Evolutionary conservation across 1,140 invertebrate genomes (phyloP), one percentile per base, ranked within the genome.

Genomic region (Zeugodacus cucurbitae): DNA sequence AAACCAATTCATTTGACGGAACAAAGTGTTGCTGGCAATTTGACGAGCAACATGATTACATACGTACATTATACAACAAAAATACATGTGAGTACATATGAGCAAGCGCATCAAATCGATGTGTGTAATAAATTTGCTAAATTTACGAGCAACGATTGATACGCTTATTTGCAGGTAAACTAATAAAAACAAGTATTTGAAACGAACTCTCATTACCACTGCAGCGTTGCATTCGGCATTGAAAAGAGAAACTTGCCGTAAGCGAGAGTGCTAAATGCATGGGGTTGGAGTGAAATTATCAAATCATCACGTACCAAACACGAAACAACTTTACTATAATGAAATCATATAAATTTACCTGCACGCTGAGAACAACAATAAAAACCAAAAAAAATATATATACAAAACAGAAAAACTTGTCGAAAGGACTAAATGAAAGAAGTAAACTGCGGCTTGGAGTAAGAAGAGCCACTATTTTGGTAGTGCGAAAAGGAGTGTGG

Each of bases 261-360:
- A 20, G 58, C 22, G 26, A 48, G 10, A 48, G 41, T n/a, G 74
- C 8, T 48, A 74, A 74, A 74, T 74, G 14, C 7, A 3, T 48
- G 74, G 74, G 74, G 74, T 82, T 44, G 48, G 74, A 34, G 74
- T 82, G 41, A 87, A 87, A 87, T 87, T 87, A 87, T 59, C 85
- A 87, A 87, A 87, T 87, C 85, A 54, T 59, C 85, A 87, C 85
- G 85, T 87, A 59, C 54, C 54, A 34, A 26, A 34, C 58, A 62
- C 85, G 85, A 87, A 87, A 87, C 85, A 87, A 87, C 54, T 87
- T 87, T 59, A 87, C 58, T 87, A 62, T 87, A 87, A 87, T 87
- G 85, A 87, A 87, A 87, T 87, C 85, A 87, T 87, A 87, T 87
- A 87, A 87, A 87, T 87, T 87, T 87, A 62, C 57, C 85, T 62